A percentile compares a stretch with the other conserved stretches of the same genome.
phyloP scores from a whole-genome alignment of 2,797 vertebrate species.

The Lepidocolaptes lacrymiger region DNA sequence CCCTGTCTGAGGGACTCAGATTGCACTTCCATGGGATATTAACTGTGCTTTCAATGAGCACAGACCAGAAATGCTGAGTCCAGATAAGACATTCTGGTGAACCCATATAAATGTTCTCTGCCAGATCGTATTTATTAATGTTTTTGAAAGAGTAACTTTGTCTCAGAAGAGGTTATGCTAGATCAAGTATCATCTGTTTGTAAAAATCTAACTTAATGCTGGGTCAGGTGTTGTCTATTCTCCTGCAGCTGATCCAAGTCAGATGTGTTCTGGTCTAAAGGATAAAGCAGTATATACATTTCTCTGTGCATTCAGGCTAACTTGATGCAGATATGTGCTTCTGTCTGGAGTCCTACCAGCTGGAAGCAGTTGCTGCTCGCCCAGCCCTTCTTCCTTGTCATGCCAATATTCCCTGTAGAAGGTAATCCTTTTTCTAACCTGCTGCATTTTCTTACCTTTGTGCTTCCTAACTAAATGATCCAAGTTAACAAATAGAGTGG shows the following conservation, averaged over 20 bases:
- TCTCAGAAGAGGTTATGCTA: neutral
- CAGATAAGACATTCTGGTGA: neutral
- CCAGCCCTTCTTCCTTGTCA: neutral
- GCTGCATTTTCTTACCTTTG: neutral
- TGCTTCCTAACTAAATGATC: neutral
- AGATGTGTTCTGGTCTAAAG: neutral
- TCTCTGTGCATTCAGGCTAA: neutral
- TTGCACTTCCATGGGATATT: neutral
- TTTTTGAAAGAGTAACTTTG: neutral
- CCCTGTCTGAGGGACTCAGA: neutral
- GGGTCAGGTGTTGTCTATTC: neutral
- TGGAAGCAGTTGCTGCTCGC: neutral
- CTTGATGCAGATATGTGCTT: neutral
- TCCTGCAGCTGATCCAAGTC: neutral
- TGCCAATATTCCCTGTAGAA: neutral
- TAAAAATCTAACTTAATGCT: neutral
- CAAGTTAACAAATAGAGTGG: neutral
- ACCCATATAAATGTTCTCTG: neutral
- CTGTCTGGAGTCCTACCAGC: neutral
- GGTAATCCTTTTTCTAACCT: neutral
- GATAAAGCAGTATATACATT: neutral
- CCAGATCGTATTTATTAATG: slow-evolving; percentile 12
- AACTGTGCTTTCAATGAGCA: neutral
- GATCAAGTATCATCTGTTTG: slow-evolving; percentile 1
- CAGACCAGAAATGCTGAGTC: slow-evolving; percentile 5